phyloP scores from a whole-genome alignment of 2,113 vertebrate species.

The Chinchilla lanigera region DNA sequence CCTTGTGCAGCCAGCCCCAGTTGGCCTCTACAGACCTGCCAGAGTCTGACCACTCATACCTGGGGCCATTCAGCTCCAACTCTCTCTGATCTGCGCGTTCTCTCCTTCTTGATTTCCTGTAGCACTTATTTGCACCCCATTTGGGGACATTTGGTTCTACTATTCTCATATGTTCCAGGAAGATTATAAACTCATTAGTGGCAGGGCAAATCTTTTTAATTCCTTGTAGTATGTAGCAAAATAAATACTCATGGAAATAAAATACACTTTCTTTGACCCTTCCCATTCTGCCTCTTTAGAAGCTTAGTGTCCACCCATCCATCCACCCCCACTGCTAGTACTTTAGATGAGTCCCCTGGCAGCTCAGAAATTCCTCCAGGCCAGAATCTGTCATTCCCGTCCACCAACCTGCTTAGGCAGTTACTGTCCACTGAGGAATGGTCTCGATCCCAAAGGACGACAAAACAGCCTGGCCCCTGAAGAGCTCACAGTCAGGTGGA shows the following conservation, averaged over 20 bases:
- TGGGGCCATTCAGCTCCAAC: not conserved
- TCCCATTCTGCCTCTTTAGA: not conserved
- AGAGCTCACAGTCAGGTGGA: not conserved
- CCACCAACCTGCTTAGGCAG: not conserved
- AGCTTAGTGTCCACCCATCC: not conserved
- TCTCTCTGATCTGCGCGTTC: not conserved
- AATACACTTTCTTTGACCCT: not conserved
- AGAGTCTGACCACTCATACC: not conserved
- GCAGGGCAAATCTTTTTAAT: not conserved
- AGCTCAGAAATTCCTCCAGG: not conserved
- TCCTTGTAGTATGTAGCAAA: not conserved
- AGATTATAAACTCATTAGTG: not conserved
- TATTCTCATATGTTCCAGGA: not conserved
- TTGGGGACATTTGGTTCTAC: not conserved
- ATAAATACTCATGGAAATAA: not conserved
- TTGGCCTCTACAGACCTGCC: not conserved
- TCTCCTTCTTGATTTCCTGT: not conserved
- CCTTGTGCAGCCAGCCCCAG: not conserved
- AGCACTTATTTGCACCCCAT: not conserved
- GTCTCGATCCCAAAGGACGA: not conserved
- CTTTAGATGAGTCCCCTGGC: not conserved
- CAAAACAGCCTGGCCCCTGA: not conserved
- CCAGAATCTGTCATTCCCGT: not conserved
- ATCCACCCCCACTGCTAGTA: not conserved
- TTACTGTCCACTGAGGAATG: not conserved